phyloP scores from a whole-genome alignment of 2,888 invertebrate species.

The Rotaria magnacalcarata region DNA sequence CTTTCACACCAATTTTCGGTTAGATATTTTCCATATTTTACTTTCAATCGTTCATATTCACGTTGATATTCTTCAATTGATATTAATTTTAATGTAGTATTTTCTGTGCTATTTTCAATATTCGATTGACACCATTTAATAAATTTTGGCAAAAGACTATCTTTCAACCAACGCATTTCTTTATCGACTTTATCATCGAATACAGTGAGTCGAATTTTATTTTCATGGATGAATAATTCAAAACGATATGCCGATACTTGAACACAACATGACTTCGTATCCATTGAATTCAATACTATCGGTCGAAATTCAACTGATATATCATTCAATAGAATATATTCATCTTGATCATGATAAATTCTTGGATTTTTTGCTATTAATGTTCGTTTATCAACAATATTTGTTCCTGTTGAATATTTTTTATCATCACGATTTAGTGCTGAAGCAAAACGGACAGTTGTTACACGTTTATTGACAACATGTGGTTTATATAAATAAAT shows the following conservation, averaged over 20 bases:
- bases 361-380: constrained; percentile 42
- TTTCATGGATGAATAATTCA: background rate
- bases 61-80: constrained; percentile 1
- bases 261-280: background rate
- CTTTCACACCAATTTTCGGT: constrained; percentile 78
- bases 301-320: background rate
- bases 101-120: background rate
- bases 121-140: background rate
- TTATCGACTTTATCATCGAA: background rate
- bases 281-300: background rate
- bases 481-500: constrained; percentile 44
- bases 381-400: background rate
- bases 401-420: background rate
- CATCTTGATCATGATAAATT: constrained; percentile 41
- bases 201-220: background rate
- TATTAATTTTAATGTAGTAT: constrained; percentile 23
- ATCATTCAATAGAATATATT: background rate
- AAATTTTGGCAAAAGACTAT: background rate
- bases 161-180: background rate
- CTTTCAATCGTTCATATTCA: constrained; percentile 22
- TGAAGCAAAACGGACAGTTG: constrained; percentile 31
- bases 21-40: constrained; percentile 31
- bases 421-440: constrained; percentile 21
- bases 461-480: constrained; percentile 44
- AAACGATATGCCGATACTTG: background rate